Base-by-base conservation (phyloP, 2,888 invertebrate genomes). In the Limnephilus auricula region DNA sequence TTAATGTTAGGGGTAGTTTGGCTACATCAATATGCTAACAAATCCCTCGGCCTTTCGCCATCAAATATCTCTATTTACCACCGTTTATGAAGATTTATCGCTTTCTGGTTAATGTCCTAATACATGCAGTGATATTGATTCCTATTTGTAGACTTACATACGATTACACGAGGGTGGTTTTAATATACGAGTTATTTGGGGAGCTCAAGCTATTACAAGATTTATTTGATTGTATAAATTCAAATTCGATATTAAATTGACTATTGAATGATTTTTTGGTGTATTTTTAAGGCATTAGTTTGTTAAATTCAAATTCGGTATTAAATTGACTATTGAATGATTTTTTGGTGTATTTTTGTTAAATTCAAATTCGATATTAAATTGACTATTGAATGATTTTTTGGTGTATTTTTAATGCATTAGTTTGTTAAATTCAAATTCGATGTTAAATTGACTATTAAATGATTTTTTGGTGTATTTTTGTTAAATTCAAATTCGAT, bases 31-130 rank as follows among this genome's bases (percentile, higher is more conserved):
- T 87, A 87, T 87, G 87, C 65, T 65, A 50, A 87, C 87, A 87
- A 87, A 87, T 87, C 87, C 87, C 78, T 87, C 50, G 13, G 50
- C 83, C 84, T 37, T 25, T 31, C 25, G 79, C n/a, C 89, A 78
- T 89, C 79, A 87, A 92, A 93, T 93, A 93, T 92, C 93, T 93
- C 93, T 91, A 92, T 92, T 93, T 91, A 90, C 93, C 78, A 89
- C 65, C 87, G 91, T 92, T 91, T 91, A 93, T 93, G 91, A 93
- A 93, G 93, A 93, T 93, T 92, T 93, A 93, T 93, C 86, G 91
- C 92, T 78, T 89, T 91, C 90, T 92, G 80, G 91, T 86, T 93
- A 93, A 92, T 93, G 93, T 93, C 90, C 92, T 91, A 92, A 93
- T 93, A 93, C 91, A 90, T 89, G 91, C 90, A 90, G 93, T 86